Base-by-base conservation (phyloP, 2,113 vertebrate species). In the Prochilodus magdalenae region DNA sequence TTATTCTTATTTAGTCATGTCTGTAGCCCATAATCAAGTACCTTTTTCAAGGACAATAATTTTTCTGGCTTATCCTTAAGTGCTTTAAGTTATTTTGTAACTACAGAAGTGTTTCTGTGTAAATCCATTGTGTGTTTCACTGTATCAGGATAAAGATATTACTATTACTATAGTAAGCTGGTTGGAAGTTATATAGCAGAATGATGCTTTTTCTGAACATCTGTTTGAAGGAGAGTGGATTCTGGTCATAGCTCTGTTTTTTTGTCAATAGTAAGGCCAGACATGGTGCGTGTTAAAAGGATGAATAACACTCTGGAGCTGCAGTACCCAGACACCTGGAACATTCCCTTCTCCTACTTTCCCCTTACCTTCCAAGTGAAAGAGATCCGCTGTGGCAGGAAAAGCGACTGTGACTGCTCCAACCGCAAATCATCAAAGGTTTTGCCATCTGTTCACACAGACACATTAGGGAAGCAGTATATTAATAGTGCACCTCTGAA, bases 301-400 rank as follows among this genome's bases (percentile, higher is more conserved):
- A 77, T 89, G 83, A 93, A 90, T 79, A 47, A 12, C 0, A 86
- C 89, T 44, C 80, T 93, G 18, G 73, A 91, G 87, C 89, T 91
- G 89, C 86, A 70, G 76, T 93, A 93, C 80, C 93, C 93, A 0
- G 83, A 83, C 36, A 91, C 92, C 24, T 94, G 93, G 93, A 93
- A 62, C 89, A 89, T 71, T 3, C 93, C 93, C 29, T 80, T 82
- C 76, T 92, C 92, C 36, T 93, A 89, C 86, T 94, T 93, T 79
- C 93, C 92, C 5, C 91, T 94, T 49, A 90, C 75, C n/a, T 93
- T 93, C 71, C 87, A 93, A 83, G 86, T 93, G 33, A 67, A 73
- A 51, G 88, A 90, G 81, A 47, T 90, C 30, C 86, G 2, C 26
- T 47, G 30, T 8, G 86, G 84, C 24, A 86, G n/a, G 59, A 79